Conservation (phyloP, 2,113 vertebrate species). For the Diadophis punctatus region DNA sequence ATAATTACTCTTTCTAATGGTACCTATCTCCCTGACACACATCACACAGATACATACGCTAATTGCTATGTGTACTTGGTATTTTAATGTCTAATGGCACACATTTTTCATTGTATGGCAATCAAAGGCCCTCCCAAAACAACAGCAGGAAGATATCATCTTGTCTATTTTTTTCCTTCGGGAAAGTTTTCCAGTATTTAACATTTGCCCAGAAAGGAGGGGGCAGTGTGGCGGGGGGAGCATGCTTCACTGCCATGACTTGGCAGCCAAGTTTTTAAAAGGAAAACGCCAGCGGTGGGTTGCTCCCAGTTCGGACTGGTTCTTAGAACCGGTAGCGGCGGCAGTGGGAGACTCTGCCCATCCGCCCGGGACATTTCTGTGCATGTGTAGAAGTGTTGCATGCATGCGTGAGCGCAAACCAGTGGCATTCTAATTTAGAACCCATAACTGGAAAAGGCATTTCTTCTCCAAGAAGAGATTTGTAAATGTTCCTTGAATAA, state of each 20-base stretch:
- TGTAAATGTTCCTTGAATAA: background rate
- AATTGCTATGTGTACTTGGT: background rate
- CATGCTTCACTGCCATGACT: background rate
- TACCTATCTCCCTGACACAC: background rate
- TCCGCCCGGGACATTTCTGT: too few relatives aligned
- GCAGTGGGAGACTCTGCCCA: too few relatives aligned
- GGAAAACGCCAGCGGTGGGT: too few relatives aligned
- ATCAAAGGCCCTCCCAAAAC: background rate
- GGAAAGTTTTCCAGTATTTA: background rate
- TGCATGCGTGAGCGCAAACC: too few relatives aligned
- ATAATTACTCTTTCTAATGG: background rate
- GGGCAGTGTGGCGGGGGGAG: accelerated
- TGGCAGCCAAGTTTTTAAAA: background rate
- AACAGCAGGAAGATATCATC: background rate
- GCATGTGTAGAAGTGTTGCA: too few relatives aligned
- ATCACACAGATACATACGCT: background rate
- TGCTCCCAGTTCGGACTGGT: too few relatives aligned
- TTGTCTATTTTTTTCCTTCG: background rate
- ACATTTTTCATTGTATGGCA: background rate
- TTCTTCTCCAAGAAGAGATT: background rate
- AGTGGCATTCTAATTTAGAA: too few relatives aligned
- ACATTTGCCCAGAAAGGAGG: background rate
- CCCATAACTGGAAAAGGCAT: background rate
- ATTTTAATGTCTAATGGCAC: background rate
- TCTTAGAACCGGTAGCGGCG: too few relatives aligned